phyloP scores from a whole-genome alignment of 2,113 vertebrate genomes.

The Rhynchopsitta pachyrhyncha region DNA sequence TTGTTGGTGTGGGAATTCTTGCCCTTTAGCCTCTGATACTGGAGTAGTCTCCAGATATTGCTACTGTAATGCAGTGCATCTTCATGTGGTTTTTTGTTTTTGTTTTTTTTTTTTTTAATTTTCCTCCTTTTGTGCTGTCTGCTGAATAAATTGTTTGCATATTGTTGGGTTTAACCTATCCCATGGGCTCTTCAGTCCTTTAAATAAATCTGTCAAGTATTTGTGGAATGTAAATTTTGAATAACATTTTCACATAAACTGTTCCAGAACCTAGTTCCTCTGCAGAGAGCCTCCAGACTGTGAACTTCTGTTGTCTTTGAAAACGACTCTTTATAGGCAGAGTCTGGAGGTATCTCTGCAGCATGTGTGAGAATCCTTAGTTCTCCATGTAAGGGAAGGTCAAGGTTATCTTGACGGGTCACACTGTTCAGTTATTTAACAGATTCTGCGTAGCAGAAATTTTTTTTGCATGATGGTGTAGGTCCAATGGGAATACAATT shows the following conservation, averaged over 20 bases:
- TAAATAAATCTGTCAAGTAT: not conserved
- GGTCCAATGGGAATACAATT: not conserved
- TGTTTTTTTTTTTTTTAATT: not conserved
- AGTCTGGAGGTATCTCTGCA: not conserved
- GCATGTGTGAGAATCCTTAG: not conserved
- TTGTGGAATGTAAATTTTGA: not conserved
- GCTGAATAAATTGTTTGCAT: not conserved
- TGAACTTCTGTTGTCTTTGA: not conserved
- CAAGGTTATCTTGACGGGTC: not conserved
- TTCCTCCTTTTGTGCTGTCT: not conserved
- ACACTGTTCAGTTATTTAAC: not conserved
- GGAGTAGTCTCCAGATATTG: not conserved
- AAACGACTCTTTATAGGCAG: not conserved
- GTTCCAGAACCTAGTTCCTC: not conserved
- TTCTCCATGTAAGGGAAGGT: not conserved
- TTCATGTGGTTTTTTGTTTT: too few species aligned
- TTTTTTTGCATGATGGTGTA: not conserved
- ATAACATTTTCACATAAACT: not conserved
- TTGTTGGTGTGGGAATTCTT: not conserved
- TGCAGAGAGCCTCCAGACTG: not conserved
- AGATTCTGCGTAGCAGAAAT: not conserved
- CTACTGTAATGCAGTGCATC: not conserved
- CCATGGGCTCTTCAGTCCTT: not conserved
- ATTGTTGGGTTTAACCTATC: not conserved
- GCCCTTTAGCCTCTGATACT: not conserved